A percentile compares a stretch with the other conserved stretches of the same genome.
Conservation (phyloP, 2,888 invertebrate genomes). For the Diloba caeruleocephala region DNA sequence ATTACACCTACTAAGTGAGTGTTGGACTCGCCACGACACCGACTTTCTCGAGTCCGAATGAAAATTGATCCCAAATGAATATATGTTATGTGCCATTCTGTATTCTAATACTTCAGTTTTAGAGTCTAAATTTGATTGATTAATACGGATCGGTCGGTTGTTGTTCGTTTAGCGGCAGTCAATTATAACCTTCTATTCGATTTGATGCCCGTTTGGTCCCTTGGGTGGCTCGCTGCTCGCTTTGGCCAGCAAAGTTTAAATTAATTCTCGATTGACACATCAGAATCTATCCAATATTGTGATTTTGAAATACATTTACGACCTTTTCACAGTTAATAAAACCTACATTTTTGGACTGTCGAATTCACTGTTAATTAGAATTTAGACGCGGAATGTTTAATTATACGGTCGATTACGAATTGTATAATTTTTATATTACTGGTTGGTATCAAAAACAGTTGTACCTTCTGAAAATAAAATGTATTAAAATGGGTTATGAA, state of each 20-base stretch:
- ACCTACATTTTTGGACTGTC: conserved; percentile 46
- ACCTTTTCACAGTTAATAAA: conserved; percentile 65
- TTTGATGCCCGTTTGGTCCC: conserved; percentile 83
- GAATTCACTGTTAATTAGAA: conserved; percentile 29
- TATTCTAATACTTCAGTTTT: conserved; percentile 50
- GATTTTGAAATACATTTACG: conserved; percentile 77
- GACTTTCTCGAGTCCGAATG: conserved; percentile 57
- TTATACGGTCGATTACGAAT: conserved; percentile 9
- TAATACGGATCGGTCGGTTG: conserved; percentile 64
- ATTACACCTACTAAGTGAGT: conserved; percentile 80
- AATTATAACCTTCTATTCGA: conserved; percentile 87
- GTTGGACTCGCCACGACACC: conserved; percentile 71
- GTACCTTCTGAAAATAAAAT: too few relatives aligned
- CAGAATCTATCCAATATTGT: conserved; percentile 75
- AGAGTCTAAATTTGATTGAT: conserved; percentile 74
- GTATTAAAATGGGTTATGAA: too few relatives aligned
- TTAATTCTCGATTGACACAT: conserved; percentile 86
- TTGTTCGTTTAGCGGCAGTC: conserved; percentile 77
- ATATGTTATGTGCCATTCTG: conserved; percentile 42
- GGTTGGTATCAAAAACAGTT: too few relatives aligned
- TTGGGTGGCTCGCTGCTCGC: conserved; percentile 77
- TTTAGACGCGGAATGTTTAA: conserved; percentile 33
- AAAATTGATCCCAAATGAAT: conserved; percentile 59
- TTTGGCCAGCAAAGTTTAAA: conserved; percentile 86
- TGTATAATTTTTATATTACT: conserved; percentile 3